Percentiles rank a stretch among this genome's conserved stretches.
phyloP scores from a whole-genome alignment of 2,888 invertebrate species.

The Parelbella ahira region DNA sequence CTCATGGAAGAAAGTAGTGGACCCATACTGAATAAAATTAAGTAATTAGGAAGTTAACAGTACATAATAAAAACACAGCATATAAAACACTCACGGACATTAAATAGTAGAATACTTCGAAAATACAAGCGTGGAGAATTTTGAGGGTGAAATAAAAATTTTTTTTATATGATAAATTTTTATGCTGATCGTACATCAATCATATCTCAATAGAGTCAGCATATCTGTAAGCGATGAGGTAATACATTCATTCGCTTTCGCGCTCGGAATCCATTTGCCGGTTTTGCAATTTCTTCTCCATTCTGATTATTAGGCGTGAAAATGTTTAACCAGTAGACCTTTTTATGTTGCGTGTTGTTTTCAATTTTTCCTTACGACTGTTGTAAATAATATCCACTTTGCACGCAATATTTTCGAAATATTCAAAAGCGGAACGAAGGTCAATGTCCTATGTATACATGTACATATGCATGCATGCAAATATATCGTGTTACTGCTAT shows the following conservation, averaged over 20 bases:
- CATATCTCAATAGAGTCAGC: constrained; percentile 1
- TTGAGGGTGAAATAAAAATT: too few species aligned
- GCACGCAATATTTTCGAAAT: constrained; percentile 10
- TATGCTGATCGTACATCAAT: constrained; percentile 3
- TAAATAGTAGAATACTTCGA: too few species aligned
- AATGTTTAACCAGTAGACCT: background rate
- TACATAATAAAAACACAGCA: too few species aligned
- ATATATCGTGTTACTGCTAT: too few species aligned
- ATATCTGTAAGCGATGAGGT: constrained; percentile 11
- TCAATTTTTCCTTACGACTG: background rate
- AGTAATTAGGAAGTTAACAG: too few species aligned
- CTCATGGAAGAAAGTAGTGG: too few species aligned
- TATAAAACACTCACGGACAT: too few species aligned
- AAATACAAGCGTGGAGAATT: too few species aligned
- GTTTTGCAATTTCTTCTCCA: constrained; percentile 2
- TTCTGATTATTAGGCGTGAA: constrained; percentile 4
- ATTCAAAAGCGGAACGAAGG: constrained; percentile 3
- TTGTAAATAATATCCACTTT: too few species aligned
- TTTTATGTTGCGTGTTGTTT: constrained; percentile 6
- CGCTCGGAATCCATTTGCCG: constrained; percentile 8
- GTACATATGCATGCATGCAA: background rate
- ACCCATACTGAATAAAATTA: too few species aligned
- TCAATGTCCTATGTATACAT: background rate
- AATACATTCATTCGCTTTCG: constrained; percentile 23
- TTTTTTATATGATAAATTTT: too few species aligned